Conservation (phyloP, 2,888 invertebrate species). For the Scrobipalpa costella region DNA sequence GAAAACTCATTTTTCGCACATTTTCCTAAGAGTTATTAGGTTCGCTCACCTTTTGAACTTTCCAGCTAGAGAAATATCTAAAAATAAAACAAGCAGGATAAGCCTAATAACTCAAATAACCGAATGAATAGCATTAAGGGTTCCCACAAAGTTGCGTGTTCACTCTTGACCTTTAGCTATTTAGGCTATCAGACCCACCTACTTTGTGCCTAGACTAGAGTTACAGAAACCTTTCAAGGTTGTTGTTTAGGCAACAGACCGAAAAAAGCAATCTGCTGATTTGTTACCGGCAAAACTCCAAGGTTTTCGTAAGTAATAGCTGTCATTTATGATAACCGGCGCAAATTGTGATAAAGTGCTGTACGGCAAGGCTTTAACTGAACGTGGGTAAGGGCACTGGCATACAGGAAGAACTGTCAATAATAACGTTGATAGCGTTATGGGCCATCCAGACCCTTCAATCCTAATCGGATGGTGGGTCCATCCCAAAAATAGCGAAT, state of each 20-base stretch:
- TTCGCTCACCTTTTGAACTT: too few relatives aligned
- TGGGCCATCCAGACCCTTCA: too few relatives aligned
- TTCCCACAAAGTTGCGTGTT: constrained; percentile 8
- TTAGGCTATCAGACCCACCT: neutral
- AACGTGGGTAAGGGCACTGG: too few relatives aligned
- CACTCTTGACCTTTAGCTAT: constrained; percentile 22
- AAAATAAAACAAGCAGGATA: neutral
- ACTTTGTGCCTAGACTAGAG: neutral
- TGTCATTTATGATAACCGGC: constrained; percentile 1
- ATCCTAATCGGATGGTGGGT: too few relatives aligned
- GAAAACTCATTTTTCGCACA: too few relatives aligned
- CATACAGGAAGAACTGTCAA: too few relatives aligned
- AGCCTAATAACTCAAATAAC: constrained; percentile 2
- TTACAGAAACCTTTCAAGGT: constrained; percentile 13
- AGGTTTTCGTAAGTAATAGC: constrained; percentile 14
- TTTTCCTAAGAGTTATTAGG: too few relatives aligned
- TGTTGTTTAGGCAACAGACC: constrained; percentile 22
- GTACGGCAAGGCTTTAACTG: too few relatives aligned
- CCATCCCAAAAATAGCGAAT: too few relatives aligned
- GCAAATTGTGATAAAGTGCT: constrained; percentile 20
- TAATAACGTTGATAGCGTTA: too few relatives aligned
- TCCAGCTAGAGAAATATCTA: neutral
- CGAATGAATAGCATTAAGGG: neutral
- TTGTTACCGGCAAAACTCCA: constrained; percentile 14
- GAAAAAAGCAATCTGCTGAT: constrained; percentile 5